phyloP scores from a whole-genome alignment of 1,140 invertebrate genomes.

The Agraylea sexmaculata region DNA sequence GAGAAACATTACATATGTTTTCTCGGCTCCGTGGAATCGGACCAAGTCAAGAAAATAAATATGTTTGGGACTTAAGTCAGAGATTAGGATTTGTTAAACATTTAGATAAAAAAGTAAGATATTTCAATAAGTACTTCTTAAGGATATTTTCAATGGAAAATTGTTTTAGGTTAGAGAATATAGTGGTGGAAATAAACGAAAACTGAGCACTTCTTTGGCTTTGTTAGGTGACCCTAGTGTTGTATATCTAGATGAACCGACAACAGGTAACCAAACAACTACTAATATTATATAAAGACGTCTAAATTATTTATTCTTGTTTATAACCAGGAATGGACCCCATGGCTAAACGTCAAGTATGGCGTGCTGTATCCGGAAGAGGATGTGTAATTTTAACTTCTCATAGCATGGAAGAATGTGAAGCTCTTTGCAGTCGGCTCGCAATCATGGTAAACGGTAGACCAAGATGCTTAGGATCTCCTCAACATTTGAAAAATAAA shows the following conservation, averaged over 20 bases:
- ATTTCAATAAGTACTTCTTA: conserved; percentile 52
- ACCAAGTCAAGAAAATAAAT: conserved; percentile 20
- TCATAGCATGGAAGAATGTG: conserved; percentile 80
- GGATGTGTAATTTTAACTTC: conserved; percentile 68
- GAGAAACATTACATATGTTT: conserved; percentile 59
- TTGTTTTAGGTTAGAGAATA: conserved; percentile 44
- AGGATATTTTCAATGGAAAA: conserved; percentile 30
- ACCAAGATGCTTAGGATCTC: conserved; percentile 57
- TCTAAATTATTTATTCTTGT: too few species aligned
- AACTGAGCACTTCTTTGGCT: conserved; percentile 87
- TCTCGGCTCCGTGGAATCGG: conserved; percentile 53
- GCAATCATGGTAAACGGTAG: conserved; percentile 83
- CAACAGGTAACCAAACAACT: conserved; percentile 43
- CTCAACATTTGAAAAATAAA: conserved; percentile 58
- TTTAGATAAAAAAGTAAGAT: conserved; percentile 41
- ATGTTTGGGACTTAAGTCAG: conserved; percentile 25
- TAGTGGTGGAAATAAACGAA: conserved; percentile 91
- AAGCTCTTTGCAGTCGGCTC: conserved; percentile 71
- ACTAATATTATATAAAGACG: neutral
- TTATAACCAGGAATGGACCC: conserved; percentile 68
- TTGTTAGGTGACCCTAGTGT: conserved; percentile 81
- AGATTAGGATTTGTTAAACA: conserved; percentile 40
- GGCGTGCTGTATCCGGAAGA: conserved; percentile 56
- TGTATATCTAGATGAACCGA: conserved; percentile 79
- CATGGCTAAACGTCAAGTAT: conserved; percentile 65